These are phyloP conservation scores for Sula dactylatra DNA, from an alignment of 2,113 vertebrate species.

Conservation along the genomic window DNA sequence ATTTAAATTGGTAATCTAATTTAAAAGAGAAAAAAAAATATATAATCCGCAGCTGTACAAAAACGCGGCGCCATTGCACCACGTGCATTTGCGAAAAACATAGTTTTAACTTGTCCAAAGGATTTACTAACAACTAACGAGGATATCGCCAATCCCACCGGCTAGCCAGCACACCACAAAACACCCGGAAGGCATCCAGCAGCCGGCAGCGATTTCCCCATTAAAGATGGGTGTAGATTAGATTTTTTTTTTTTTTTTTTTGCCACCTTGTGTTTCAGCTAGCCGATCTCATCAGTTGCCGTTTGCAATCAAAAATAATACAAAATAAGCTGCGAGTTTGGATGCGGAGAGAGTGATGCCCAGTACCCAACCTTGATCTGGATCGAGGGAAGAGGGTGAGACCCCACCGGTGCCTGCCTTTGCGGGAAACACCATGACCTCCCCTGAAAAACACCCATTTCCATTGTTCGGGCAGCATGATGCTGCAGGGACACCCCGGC, in stretches of 20 bases:
- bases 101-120: not conserved
- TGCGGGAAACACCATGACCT: not conserved
- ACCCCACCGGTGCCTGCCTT: accelerated
- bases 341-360: not conserved
- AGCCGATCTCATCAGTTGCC: not conserved
- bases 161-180: not conserved
- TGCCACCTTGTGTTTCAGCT: not conserved
- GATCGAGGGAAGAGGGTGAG: not conserved
- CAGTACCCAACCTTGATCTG: accelerated
- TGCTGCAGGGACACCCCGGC: not conserved
- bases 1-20: not conserved
- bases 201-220: accelerated
- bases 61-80: accelerated
- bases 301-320: not conserved
- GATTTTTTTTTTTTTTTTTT: not conserved
- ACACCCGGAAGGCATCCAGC: not conserved
- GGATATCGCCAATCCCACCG: not conserved
- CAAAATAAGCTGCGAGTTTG: not conserved
- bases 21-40: not conserved
- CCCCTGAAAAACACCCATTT: not conserved
- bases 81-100: not conserved
- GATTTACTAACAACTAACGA: not conserved
- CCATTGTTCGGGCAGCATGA: not conserved
- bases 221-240: not conserved
- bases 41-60: not conserved